These are phyloP conservation scores for Osedax frankpressi DNA, from an alignment of 2,888 invertebrate species.

Conservation along the genomic window DNA sequence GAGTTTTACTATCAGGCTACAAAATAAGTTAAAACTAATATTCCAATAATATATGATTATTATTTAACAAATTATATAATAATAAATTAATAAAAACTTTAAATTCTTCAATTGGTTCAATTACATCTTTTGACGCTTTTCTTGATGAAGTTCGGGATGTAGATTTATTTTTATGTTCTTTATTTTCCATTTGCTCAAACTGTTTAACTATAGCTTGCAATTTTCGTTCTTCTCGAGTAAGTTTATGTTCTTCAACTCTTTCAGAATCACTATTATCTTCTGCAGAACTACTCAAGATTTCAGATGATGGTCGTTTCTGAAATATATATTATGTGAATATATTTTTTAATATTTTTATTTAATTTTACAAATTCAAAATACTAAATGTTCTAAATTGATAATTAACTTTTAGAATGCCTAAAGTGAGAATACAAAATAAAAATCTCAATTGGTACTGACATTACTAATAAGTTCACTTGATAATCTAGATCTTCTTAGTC, in stretches of 20 bases:
- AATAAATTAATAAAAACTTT: background rate
- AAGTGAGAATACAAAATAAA: too few species aligned
- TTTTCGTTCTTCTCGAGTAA: background rate
- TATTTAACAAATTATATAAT: background rate
- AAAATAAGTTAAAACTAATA: too few species aligned
- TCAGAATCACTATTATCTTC: background rate
- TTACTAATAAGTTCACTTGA: background rate
- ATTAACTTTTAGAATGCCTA: too few species aligned
- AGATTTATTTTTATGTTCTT: background rate
- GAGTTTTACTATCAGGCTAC: background rate
- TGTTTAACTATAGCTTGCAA: background rate
- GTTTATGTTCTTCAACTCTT: background rate
- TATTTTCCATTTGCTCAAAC: background rate
- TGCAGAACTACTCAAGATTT: background rate
- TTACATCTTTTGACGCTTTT: background rate
- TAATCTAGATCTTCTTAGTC: background rate
- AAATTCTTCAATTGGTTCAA: background rate
- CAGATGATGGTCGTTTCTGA: background rate
- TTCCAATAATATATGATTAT: too few species aligned
- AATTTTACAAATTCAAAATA: too few species aligned
- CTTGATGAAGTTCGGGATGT: background rate
- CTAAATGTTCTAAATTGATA: too few species aligned
- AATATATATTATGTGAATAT: background rate
- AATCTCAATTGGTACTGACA: too few species aligned
- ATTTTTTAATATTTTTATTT: too few species aligned